Evolutionary conservation across 2,888 invertebrate species (phyloP).

Genomic region (Andrena minutula): DNA sequence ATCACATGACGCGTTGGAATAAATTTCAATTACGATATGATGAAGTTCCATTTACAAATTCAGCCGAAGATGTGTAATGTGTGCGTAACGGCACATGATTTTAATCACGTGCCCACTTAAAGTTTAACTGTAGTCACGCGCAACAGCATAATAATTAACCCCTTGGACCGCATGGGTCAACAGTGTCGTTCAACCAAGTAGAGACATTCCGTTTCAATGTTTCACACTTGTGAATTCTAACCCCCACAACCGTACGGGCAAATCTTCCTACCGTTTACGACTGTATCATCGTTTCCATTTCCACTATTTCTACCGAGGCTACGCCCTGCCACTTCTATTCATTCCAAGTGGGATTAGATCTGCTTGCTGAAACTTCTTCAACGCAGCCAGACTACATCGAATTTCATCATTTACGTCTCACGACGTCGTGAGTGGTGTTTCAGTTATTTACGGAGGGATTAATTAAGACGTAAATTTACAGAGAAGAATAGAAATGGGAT

Average conservation of each 20-base stretch:
- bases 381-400: no score
- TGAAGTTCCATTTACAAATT: constrained; percentile 58
- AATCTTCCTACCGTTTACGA: no score
- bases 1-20: constrained; percentile 41
- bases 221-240: constrained; percentile 25
- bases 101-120: constrained; percentile 59
- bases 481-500: no score
- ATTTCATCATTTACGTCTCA: no score
- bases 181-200: constrained; percentile 59
- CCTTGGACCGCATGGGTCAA: constrained; percentile 42
- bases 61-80: constrained; percentile 50
- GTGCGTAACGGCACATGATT: constrained; percentile 56
- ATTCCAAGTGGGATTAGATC: no score
- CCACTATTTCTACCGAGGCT: no score
- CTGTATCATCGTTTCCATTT: no score
- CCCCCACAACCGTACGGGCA: neutral
- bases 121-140: constrained; percentile 59
- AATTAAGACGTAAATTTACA: no score
- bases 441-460: no score
- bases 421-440: no score
- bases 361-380: no score
- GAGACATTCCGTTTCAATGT: constrained; percentile 33
- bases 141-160: constrained; percentile 58
- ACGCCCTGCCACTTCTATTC: no score
- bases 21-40: constrained; percentile 60